phyloP scores from a whole-genome alignment of 2,888 invertebrate genomes.

The Ochropleura plecta region DNA sequence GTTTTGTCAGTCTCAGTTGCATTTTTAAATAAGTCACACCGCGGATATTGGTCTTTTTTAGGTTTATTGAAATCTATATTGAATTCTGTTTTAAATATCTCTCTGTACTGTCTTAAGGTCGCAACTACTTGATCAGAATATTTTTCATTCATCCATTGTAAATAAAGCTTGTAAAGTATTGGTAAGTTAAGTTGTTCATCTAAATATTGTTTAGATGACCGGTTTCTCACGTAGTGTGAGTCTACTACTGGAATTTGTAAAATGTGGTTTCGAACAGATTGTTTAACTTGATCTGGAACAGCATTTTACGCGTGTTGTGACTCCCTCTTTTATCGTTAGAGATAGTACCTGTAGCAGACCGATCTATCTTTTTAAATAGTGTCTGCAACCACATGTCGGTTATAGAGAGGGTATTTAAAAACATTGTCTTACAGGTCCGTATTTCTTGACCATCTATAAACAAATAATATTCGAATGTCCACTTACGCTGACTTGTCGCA shows the following conservation, averaged over 20 bases:
- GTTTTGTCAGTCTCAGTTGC: no score
- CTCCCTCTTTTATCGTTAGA: background rate
- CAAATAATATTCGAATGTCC: background rate
- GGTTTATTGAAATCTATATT: background rate
- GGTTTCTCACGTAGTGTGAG: no score
- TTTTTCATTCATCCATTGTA: no score
- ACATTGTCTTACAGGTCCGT: conserved; percentile 1
- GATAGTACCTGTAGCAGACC: background rate
- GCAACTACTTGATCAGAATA: conserved; percentile 1
- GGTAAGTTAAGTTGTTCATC: background rate
- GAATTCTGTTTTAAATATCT: background rate
- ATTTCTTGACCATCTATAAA: background rate
- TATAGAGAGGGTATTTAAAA: conserved; percentile 12
- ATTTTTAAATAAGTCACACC: no score
- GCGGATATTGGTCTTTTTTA: background rate
- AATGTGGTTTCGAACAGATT: background rate
- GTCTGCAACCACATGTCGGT: background rate
- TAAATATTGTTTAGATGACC: background rate
- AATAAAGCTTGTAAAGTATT: no score
- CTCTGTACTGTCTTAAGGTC: background rate
- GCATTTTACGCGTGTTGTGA: background rate
- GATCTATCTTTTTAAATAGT: background rate
- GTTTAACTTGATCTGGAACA: no score
- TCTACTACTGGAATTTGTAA: no score
- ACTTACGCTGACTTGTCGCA: no score